Evolutionary conservation across 1,140 invertebrate species (phyloP).

Genomic region (Temnothorax curvispinosus): DNA sequence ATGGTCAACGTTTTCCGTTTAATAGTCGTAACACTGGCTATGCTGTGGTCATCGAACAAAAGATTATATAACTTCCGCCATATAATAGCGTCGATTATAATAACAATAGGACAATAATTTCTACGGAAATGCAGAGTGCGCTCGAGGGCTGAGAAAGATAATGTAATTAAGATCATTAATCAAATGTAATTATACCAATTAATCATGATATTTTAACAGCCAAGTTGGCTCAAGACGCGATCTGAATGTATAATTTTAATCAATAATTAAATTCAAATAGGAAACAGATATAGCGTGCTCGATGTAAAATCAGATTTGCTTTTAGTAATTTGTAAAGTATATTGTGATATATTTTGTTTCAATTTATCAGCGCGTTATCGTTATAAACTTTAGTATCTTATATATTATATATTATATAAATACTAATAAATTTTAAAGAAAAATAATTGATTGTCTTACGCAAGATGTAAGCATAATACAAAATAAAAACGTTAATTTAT

Average conservation of each 20-base stretch:
- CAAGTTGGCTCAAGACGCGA: constrained; percentile 6
- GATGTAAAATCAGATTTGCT: neutral
- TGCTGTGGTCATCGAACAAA: neutral
- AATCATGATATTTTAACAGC: constrained; percentile 41
- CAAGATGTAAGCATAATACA: neutral
- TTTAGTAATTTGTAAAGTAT: neutral
- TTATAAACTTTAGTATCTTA: neutral
- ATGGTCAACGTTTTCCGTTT: neutral
- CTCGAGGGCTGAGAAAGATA: constrained; percentile 27
- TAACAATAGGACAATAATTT: constrained; percentile 32
- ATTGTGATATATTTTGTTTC: neutral
- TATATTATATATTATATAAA: too few species aligned
- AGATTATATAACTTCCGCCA: neutral
- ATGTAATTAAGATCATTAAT: constrained; percentile 67
- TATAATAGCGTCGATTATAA: neutral
- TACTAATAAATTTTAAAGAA: neutral
- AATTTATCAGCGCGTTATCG: neutral
- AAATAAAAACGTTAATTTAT: neutral
- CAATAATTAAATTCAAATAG: constrained; percentile 60
- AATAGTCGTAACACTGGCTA: neutral
- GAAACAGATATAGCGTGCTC: neutral
- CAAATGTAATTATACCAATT: constrained; percentile 70
- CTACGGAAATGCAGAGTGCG: constrained; percentile 13
- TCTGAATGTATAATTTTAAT: constrained; percentile 63
- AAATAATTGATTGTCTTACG: neutral